Base-by-base conservation (phyloP, 92 coral and sea anemone genomes). In the Palythoa grandis region DNA sequence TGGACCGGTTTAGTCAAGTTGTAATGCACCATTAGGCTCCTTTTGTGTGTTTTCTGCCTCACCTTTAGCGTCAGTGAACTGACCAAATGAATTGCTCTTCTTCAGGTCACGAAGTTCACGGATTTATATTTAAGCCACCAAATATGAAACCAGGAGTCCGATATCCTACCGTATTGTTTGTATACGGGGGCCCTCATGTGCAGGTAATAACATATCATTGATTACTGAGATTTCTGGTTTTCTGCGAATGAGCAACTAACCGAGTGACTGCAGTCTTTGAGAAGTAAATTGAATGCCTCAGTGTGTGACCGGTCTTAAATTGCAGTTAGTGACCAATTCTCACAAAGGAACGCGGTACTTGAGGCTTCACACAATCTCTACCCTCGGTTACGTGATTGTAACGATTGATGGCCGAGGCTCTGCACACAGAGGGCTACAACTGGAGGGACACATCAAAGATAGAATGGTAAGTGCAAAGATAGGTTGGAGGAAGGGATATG, bases 131-230 rank as follows among this genome's bases (percentile, higher is more conserved):
- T 78, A 96, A 96, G 85, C 99, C 99, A 11, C 93, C 94, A 3
- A 86, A 74, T 47, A 83, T 93, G 90, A 92, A 93, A 54, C 94
- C 96, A 25, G 93, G 95, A 14, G 93, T 87, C 53, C 92, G 92
- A 71, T 95, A 96, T 78, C 98, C 99, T 13, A 91, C 96, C 9
- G 92, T 96, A 25, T 84, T 96, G 88, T 96, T 93, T 66, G 95
- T 96, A 38, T 96, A 96, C 87, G 99, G 98, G 52, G 99, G 99
- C 38, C 99, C 99, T 56, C 95, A 95, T 84, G 99, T 96, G 7
- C 99, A 96, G 98, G 98, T 96, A 77, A 11, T 29, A 29, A 29
- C 35, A 29, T 29, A 29, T 29, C 35, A 29, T 29, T 25, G 61
- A 47, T 14, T 7, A 5, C 39, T 6, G 22, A 60, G n/a, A 60